Conservation (phyloP, 2,888 invertebrate species). For the Rhagium mordax region DNA sequence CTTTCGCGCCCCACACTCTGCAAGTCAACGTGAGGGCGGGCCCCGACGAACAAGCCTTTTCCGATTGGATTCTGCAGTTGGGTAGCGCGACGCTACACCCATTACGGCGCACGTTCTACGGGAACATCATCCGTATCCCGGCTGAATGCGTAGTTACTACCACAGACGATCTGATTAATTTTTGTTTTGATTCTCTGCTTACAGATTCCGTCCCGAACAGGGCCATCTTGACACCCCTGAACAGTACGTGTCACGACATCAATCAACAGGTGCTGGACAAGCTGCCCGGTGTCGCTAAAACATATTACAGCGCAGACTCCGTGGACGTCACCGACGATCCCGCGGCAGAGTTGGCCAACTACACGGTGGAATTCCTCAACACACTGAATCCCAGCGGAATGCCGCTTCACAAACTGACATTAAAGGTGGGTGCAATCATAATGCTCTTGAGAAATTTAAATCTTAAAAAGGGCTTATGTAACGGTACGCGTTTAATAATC, state of each 20-base stretch:
- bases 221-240: not conserved
- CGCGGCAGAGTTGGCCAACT: not conserved
- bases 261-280: not conserved
- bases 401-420: not conserved
- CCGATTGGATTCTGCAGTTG: no score
- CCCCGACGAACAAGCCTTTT: not conserved
- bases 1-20: not conserved
- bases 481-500: not conserved
- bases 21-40: not conserved
- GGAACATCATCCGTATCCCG: constrained; percentile 1
- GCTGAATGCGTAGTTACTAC: not conserved
- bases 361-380: not conserved
- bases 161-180: not conserved
- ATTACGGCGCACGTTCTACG: no score
- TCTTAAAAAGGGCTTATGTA: not conserved
- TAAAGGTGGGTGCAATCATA: not conserved
- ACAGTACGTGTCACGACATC: not conserved
- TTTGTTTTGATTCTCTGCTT: not conserved
- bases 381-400: not conserved
- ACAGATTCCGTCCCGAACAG: not conserved
- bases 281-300: not conserved
- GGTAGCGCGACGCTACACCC: no score
- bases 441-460: constrained; percentile 23
- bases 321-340: not conserved
- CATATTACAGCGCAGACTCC: not conserved